These are phyloP conservation scores for Oryzias javanicus DNA, from an alignment of 2,113 vertebrate genomes.

Conservation along the genomic window DNA sequence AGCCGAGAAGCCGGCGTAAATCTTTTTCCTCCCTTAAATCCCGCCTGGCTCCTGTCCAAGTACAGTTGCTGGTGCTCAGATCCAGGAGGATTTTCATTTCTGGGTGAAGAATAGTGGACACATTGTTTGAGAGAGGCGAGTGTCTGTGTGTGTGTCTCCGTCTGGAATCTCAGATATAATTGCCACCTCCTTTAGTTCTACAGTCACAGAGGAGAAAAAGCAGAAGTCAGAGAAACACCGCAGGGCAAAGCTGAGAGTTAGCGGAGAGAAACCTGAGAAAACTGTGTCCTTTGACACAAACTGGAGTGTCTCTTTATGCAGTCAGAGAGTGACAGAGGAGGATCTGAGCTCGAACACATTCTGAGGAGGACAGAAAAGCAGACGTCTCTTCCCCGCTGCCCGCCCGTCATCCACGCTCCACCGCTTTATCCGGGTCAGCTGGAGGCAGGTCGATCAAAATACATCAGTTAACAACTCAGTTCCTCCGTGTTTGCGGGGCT, in stretches of 20 bases:
- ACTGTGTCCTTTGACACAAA: too few species aligned
- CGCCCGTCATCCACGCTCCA: slow-evolving; percentile 24
- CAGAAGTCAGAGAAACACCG: slow-evolving; percentile 23
- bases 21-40: not conserved
- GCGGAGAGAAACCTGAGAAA: not conserved
- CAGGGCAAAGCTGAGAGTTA: slow-evolving; percentile 23
- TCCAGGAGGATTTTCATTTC: slow-evolving; percentile 14
- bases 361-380: not conserved
- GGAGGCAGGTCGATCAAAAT: slow-evolving; percentile 32
- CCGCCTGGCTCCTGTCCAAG: slow-evolving; percentile 9
- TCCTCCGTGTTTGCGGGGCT: not conserved
- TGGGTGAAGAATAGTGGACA: slow-evolving; percentile 27
- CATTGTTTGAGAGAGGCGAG: slow-evolving; percentile 35
- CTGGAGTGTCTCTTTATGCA: too few species aligned
- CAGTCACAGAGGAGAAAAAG: not conserved
- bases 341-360: too few species aligned
- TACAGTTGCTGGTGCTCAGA: not conserved
- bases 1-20: not conserved
- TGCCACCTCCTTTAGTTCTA: slow-evolving; percentile 9
- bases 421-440: slow-evolving; percentile 43
- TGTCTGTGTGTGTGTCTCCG: slow-evolving; percentile 8
- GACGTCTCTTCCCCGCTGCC: not conserved
- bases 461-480: slow-evolving; percentile 30
- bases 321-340: too few species aligned
- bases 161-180: slow-evolving; percentile 31